A percentile compares a stretch with the other conserved stretches of the same genome.
phyloP scores from a whole-genome alignment of 2,888 invertebrate genomes.

The Metacarcinus magister region DNA sequence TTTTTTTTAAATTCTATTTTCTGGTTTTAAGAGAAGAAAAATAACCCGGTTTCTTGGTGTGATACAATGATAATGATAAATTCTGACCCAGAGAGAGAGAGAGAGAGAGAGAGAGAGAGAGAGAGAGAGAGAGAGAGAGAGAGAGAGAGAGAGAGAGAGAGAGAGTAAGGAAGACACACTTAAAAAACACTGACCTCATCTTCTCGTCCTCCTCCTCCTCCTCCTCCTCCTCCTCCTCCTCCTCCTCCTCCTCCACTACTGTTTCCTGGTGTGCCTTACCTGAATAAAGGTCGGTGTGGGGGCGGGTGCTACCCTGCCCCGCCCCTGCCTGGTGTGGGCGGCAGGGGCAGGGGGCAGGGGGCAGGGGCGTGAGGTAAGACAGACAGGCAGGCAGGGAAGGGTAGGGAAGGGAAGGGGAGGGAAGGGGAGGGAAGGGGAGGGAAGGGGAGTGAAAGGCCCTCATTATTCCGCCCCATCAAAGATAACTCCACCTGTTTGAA shows the following conservation, averaged over 20 bases:
- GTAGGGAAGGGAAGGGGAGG: too few species aligned
- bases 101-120: slow-evolving; percentile 2
- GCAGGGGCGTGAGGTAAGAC: too few species aligned
- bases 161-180: neutral
- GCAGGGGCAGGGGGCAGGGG: neutral
- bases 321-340: slow-evolving; percentile 11
- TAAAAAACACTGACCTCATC: neutral
- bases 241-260: neutral
- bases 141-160: slow-evolving; percentile 26
- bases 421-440: too few species aligned
- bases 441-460: neutral
- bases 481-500: neutral
- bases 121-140: neutral
- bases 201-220: neutral
- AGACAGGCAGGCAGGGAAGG: too few species aligned
- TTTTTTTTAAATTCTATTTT: too few species aligned
- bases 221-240: neutral
- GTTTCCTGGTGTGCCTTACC: neutral
- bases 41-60: too few species aligned
- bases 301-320: neutral
- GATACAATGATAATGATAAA: too few species aligned
- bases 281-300: neutral
- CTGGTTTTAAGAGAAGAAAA: too few species aligned
- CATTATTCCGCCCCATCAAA: neutral
- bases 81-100: neutral